phyloP scores from a whole-genome alignment of 2,888 invertebrate genomes.

The Caenorhabditis afra region DNA sequence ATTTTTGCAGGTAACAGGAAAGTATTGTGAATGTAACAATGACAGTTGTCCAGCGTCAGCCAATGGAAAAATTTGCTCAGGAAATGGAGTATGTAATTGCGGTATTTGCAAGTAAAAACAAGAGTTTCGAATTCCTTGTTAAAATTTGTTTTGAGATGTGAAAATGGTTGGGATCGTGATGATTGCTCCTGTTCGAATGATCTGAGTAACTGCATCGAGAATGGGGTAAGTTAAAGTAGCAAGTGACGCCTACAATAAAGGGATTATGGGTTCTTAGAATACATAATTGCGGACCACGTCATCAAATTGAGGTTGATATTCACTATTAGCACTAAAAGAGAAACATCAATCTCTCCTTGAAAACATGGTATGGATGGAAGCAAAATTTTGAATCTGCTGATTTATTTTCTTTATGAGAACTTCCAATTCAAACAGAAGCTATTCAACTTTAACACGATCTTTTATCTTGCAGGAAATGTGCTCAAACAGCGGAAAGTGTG shows the following conservation, averaged over 20 bases:
- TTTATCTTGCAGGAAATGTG: conserved; percentile 71
- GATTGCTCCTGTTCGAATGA: conserved; percentile 75
- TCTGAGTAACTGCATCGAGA: conserved; percentile 71
- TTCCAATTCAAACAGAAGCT: neutral
- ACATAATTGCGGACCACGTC: too few relatives aligned
- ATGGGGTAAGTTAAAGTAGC: conserved; percentile 65
- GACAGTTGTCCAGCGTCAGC: conserved; percentile 70
- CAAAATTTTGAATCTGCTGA: too few relatives aligned
- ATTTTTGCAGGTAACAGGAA: conserved; percentile 67
- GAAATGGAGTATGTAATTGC: conserved; percentile 76
- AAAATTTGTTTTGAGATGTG: conserved; percentile 61
- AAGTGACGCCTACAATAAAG: too few relatives aligned
- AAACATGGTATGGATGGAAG: too few relatives aligned
- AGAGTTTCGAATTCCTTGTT: neutral
- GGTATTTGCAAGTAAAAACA: conserved; percentile 70
- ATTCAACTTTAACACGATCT: too few relatives aligned
- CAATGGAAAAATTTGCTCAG: conserved; percentile 72
- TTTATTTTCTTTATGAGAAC: too few relatives aligned
- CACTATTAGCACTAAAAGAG: too few relatives aligned
- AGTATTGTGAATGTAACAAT: conserved; percentile 79
- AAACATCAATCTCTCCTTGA: too few relatives aligned
- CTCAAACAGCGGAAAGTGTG: conserved; percentile 76
- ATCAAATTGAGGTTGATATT: too few relatives aligned
- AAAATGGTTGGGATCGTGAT: conserved; percentile 72
- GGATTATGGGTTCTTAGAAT: too few relatives aligned